Evolutionary conservation across 2,113 vertebrate species (phyloP), one percentile per base, ranked within the genome.

Genomic region (Forbesichthys papilliferus): DNA sequence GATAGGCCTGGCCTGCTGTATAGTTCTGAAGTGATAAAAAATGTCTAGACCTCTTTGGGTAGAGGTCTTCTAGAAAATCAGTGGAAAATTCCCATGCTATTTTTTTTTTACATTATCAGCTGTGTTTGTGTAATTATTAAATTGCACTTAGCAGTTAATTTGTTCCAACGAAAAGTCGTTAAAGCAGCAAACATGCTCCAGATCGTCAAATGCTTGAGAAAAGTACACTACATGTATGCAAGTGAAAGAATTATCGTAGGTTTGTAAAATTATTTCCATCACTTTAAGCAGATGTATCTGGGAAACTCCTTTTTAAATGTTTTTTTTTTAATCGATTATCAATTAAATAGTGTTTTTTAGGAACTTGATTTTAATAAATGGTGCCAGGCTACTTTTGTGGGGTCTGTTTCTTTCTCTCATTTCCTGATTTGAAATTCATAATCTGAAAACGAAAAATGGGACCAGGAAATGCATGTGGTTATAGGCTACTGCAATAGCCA

Each of bases 351-450:
- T 55, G 59, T 48, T 70, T 62, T 84, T 78, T 72, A 83, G 83
- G 61, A 71, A 84, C 86, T 87, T 84, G 53, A 89, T 89, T 87
- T 76, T 73, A 92, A 90, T 92, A 93, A 93, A 90, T 66, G 75
- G 90, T 92, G 88, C 91, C 91, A 93, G 87, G 67, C 64, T 60
- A 54, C 27, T 27, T 27, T 27, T 27, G 27, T 27, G 27, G 27
- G 27, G 27, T 27, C 27, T 27, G 27, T 27, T 27, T 27, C 27
- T 27, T 27, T 27, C 27, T 27, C 27, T 27, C 27, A 27, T 2
- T 27, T 27, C 27, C 27, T 27, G 27, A 27, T 27, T 27, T 27
- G 27, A 27, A 27, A 27, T 27, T 27, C 27, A 27, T 27, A 27
- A 27, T 27, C 27, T 27, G 27, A 27, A 27, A 27, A 27, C 1